Percentiles rank a stretch among this genome's conserved stretches.
Evolutionary conservation across 2,888 invertebrate species (phyloP).

Genomic region (Carcina quercana): DNA sequence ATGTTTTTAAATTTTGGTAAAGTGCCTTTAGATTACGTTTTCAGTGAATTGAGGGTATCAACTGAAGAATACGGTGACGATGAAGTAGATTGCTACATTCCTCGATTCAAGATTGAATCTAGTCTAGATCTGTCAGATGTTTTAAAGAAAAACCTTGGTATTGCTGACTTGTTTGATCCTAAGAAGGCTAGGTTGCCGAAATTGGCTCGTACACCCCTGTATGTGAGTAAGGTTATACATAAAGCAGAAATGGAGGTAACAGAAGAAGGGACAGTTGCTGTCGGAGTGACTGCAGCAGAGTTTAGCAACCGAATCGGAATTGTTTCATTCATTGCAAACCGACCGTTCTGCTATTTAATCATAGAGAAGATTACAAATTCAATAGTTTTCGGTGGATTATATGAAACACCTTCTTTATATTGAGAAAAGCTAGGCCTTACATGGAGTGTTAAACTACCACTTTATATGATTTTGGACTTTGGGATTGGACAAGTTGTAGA

Average conservation of each 20-base stretch:
- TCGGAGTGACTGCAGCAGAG: slow-evolving; percentile 71
- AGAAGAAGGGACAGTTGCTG: slow-evolving; percentile 82
- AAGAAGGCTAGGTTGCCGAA: slow-evolving; percentile 37
- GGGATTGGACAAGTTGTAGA: too few relatives aligned
- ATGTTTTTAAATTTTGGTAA: slow-evolving; percentile 68
- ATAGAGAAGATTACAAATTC: slow-evolving; percentile 74
- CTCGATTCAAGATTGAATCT: slow-evolving; percentile 75
- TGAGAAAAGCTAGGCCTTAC: slow-evolving; percentile 25
- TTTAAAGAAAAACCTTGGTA: slow-evolving; percentile 46
- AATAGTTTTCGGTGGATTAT: slow-evolving; percentile 60
- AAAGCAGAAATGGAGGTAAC: slow-evolving; percentile 83
- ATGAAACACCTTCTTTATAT: slow-evolving; percentile 45
- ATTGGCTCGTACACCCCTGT: slow-evolving; percentile 66
- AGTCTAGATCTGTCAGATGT: slow-evolving; percentile 70
- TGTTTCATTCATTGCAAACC: slow-evolving; percentile 76
- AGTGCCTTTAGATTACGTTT: slow-evolving; percentile 60
- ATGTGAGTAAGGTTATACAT: slow-evolving; percentile 77
- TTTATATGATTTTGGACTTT: too few relatives aligned
- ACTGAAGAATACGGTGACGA: slow-evolving; percentile 72
- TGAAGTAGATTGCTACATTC: slow-evolving; percentile 78
- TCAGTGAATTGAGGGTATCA: slow-evolving; percentile 62
- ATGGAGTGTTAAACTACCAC: too few relatives aligned
- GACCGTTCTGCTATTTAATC: slow-evolving; percentile 80
- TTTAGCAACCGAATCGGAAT: slow-evolving; percentile 70
- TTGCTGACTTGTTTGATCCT: slow-evolving; percentile 76